A percentile compares a stretch with the other conserved stretches of the same genome.
Evolutionary conservation across 2,888 invertebrate species (phyloP).

Genomic region (Scaptodrosophila latifasciaeformis): DNA sequence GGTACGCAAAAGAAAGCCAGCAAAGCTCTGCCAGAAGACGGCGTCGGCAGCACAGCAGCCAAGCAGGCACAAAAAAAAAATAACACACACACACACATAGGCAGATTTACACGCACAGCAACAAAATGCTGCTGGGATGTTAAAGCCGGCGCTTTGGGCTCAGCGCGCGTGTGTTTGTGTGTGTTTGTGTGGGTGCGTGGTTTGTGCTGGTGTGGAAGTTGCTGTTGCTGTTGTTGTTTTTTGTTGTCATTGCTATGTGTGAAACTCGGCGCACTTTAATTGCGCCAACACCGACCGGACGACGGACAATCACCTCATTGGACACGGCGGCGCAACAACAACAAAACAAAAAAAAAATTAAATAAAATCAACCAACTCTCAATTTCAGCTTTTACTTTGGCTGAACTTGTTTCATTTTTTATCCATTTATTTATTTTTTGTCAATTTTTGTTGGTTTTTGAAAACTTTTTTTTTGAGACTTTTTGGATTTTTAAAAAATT

Average conservation of each 20-base stretch:
- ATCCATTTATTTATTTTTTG: neutral
- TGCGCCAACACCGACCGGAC: neutral
- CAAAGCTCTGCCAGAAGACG: slow-evolving; percentile 45
- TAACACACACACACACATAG: no score
- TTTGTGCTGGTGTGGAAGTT: slow-evolving; percentile 5
- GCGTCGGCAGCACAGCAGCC: slow-evolving; percentile 10
- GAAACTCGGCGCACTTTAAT: neutral
- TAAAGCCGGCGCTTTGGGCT: no score
- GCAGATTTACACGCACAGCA: no score
- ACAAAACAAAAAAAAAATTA: slow-evolving; percentile 4
- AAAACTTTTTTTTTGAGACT: no score
- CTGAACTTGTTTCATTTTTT: slow-evolving; percentile 29
- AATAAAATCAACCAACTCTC: slow-evolving; percentile 54
- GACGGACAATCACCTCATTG: no score
- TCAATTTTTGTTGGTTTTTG: no score
- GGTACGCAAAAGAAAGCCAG: slow-evolving; percentile 55
- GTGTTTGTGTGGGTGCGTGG: neutral
- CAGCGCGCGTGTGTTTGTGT: slow-evolving; percentile 14
- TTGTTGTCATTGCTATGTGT: slow-evolving; percentile 14
- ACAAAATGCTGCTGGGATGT: no score
- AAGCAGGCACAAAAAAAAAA: no score
- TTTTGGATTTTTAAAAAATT: no score
- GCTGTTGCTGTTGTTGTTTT: slow-evolving; percentile 22
- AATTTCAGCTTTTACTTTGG: slow-evolving; percentile 62
- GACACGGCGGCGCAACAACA: no score